phyloP scores from a whole-genome alignment of 2,113 vertebrate species.

The Panthera leo region DNA sequence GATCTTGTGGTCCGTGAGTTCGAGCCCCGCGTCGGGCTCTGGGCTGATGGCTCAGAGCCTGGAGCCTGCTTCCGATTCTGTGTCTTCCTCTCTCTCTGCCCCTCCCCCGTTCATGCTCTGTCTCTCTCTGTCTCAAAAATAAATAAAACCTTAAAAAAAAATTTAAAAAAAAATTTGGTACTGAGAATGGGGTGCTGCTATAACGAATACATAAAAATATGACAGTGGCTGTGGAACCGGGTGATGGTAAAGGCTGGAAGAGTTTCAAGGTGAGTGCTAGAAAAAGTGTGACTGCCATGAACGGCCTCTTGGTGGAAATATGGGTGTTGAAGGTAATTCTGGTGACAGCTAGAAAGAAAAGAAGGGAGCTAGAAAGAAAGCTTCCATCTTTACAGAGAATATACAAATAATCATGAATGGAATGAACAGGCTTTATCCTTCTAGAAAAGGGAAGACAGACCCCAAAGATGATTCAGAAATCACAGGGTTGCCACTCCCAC shows the following conservation, averaged over 20 bases:
- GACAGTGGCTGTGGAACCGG: not conserved
- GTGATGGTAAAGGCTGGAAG: not conserved
- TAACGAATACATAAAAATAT: not conserved
- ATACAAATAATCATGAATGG: not conserved
- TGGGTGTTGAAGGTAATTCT: not conserved
- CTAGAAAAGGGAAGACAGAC: not conserved
- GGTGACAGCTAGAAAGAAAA: not conserved
- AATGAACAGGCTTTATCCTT: not conserved
- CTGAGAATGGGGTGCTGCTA: not conserved
- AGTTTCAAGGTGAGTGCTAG: not conserved
- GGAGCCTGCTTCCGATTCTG: no score
- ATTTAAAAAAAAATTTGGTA: no score
- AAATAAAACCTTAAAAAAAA: no score
- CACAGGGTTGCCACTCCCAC: not conserved
- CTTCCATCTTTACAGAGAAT: not conserved
- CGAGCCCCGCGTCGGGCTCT: no score
- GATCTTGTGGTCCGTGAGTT: no score
- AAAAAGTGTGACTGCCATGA: not conserved
- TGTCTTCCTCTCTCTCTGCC: no score
- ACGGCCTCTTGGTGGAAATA: not conserved
- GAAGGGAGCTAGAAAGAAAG: not conserved
- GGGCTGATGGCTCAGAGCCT: no score
- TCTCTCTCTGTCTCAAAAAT: no score
- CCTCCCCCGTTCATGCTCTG: no score
- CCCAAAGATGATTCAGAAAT: not conserved